A percentile compares a stretch with the other conserved stretches of the same genome.
phyloP scores from a whole-genome alignment of 2,888 invertebrate species.

The Pristionchus arcanus region DNA sequence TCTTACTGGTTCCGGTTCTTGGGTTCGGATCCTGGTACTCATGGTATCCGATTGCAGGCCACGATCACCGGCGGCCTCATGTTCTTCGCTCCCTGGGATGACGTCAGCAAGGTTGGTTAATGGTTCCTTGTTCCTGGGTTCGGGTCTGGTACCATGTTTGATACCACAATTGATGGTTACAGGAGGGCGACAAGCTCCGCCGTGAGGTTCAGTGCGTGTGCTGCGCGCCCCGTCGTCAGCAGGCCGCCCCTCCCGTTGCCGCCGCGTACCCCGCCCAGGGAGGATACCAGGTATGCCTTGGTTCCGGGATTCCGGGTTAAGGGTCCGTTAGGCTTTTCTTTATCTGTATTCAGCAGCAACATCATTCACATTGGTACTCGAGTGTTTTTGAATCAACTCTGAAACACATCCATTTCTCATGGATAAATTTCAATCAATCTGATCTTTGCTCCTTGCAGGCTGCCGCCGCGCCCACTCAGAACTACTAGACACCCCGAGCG shows the following conservation, averaged over 20 bases:
- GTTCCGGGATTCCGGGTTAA: neutral
- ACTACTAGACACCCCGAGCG: slow-evolving; percentile 27
- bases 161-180: neutral
- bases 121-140: neutral
- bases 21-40: neutral
- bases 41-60: slow-evolving; percentile 54
- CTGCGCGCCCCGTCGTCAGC: slow-evolving; percentile 48
- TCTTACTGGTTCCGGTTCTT: neutral
- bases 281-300: neutral
- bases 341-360: too few species aligned
- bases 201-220: slow-evolving; percentile 50
- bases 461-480: slow-evolving; percentile 15
- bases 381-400: neutral
- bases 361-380: neutral
- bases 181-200: slow-evolving; percentile 11
- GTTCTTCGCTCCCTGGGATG: slow-evolving; percentile 64
- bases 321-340: neutral
- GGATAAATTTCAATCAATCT: too few species aligned
- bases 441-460: neutral
- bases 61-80: slow-evolving; percentile 65
- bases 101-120: slow-evolving; percentile 46
- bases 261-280: slow-evolving; percentile 15
- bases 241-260: neutral
- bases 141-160: neutral
- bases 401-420: neutral